Evolutionary conservation across 2,888 invertebrate genomes (phyloP).

Genomic region (Eupsilia transversa): DNA sequence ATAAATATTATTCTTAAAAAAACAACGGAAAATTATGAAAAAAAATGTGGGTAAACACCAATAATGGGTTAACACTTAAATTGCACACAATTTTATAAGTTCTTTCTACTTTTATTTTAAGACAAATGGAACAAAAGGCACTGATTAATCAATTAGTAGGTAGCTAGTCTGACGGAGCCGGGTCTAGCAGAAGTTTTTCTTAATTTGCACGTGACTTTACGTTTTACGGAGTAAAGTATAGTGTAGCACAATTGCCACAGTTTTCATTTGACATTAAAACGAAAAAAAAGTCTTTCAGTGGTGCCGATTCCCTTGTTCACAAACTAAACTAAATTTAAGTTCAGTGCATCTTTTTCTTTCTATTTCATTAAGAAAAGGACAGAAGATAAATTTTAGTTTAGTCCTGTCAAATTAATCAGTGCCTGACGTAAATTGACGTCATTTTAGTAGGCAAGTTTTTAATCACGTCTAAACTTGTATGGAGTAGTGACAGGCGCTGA

Average conservation of each 20-base stretch:
- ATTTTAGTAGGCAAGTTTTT: no score
- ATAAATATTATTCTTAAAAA: neutral
- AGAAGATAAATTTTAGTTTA: no score
- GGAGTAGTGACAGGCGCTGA: no score
- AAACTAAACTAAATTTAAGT: no score
- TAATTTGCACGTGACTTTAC: constrained; percentile 1
- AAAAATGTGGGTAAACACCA: neutral
- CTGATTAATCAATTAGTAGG: neutral
- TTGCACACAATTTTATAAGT: neutral
- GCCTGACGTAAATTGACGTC: no score
- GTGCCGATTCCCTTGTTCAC: no score
- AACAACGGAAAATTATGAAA: neutral
- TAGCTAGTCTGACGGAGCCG: neutral
- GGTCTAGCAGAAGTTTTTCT: neutral
- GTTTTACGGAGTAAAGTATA: neutral
- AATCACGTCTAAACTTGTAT: no score
- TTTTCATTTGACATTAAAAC: neutral
- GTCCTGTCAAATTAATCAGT: no score
- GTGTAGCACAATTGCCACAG: neutral
- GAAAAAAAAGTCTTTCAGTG: neutral
- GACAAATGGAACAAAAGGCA: constrained; percentile 12
- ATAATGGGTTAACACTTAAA: neutral
- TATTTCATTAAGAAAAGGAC: no score
- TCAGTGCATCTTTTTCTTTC: no score
- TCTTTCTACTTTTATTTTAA: neutral